Conservation (phyloP, 2,888 invertebrate genomes). For the Eristalinus sepulchralis region DNA sequence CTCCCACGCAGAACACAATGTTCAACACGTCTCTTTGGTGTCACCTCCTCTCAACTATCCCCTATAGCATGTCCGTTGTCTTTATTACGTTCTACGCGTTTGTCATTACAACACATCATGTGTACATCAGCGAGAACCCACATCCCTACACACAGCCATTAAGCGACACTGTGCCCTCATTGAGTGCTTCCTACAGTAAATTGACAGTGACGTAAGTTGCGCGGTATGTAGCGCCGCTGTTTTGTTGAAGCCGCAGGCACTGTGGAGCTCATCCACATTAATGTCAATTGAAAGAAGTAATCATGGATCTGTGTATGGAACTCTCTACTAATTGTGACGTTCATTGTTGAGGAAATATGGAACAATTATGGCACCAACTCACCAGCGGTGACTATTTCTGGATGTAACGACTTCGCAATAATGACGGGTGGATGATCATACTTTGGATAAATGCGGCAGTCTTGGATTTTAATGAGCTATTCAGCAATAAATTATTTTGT, state of each 20-base stretch:
- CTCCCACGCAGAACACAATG: no score
- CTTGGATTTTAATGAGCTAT: no score
- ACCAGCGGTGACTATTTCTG: not conserved
- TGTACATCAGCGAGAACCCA: not conserved
- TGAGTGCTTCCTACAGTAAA: not conserved
- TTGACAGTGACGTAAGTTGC: not conserved
- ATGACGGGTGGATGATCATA: not conserved
- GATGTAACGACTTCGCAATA: not conserved
- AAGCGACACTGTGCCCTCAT: not conserved
- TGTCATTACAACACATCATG: not conserved
- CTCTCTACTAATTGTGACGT: not conserved
- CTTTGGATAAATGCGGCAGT: no score
- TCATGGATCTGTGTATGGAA: not conserved
- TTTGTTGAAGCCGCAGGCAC: not conserved
- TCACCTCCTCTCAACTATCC: no score
- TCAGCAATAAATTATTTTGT: no score
- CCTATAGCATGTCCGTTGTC: no score
- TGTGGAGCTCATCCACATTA: not conserved
- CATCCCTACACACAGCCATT: not conserved
- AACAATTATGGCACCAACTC: not conserved
- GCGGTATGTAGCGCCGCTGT: not conserved
- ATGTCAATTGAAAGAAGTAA: not conserved
- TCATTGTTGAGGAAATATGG: not conserved
- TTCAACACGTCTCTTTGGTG: no score
- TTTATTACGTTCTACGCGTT: no score